A percentile compares a stretch with the other conserved stretches of the same genome.
phyloP scores from a whole-genome alignment of 2,113 vertebrate genomes.

The Furnarius figulus region DNA sequence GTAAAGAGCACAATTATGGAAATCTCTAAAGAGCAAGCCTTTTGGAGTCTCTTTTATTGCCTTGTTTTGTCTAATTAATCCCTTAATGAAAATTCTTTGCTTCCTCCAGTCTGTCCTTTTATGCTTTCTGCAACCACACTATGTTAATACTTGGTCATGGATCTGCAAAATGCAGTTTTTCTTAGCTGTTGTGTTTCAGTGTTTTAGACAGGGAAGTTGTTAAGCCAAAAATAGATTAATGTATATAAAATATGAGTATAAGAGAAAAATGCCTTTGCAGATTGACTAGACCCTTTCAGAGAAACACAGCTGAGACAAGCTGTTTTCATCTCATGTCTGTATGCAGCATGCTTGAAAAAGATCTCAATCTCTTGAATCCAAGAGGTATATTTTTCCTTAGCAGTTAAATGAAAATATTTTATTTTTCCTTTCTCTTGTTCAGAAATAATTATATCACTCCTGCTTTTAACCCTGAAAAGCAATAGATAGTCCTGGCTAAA shows the following conservation, averaged over 20 bases:
- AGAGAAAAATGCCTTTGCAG: conserved; percentile 26
- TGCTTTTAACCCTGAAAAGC: not conserved
- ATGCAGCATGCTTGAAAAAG: not conserved
- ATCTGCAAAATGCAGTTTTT: not conserved
- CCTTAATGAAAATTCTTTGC: conserved; percentile 23
- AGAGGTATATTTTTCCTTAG: not conserved
- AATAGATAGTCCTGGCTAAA: not conserved
- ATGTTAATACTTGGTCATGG: not conserved
- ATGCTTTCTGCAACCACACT: conserved; percentile 25
- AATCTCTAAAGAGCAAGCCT: conserved; percentile 3
- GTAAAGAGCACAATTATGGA: conserved; percentile 13
- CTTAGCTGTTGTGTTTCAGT: not conserved
- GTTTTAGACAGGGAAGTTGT: not conserved
- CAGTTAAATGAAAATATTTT: conserved; percentile 34
- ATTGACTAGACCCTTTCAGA: not conserved
- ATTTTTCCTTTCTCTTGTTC: not conserved
- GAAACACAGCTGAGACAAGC: not conserved
- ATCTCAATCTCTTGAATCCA: not conserved
- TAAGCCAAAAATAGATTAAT: not conserved
- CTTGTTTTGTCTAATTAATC: conserved; percentile 40
- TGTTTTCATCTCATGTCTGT: conserved; percentile 12
- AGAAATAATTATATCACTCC: not conserved
- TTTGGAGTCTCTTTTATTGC: conserved; percentile 34
- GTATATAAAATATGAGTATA: not conserved
- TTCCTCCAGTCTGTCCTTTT: not conserved